Percentiles rank a stretch among this genome's conserved stretches.
Conservation (phyloP, 2,888 invertebrate species). For the Gymnocheta viridis region DNA sequence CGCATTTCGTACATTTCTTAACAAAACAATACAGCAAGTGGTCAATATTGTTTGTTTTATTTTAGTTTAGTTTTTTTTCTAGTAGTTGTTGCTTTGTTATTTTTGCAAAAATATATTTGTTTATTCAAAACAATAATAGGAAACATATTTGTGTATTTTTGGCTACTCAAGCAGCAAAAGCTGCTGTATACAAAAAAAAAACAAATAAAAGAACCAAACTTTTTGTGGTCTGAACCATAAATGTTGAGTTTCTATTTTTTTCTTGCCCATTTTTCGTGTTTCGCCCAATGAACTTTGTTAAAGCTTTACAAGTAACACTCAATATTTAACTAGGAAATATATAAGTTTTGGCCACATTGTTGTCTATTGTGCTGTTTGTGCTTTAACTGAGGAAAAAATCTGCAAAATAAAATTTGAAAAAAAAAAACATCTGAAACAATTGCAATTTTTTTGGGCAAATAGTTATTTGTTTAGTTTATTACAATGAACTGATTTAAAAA, state of each 20-base stretch:
- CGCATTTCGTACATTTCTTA: neutral
- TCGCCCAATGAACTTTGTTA: conserved; percentile 60
- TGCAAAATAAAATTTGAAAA: conserved; percentile 52
- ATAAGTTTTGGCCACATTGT: conserved; percentile 33
- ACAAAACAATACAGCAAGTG: conserved; percentile 68
- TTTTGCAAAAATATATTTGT: conserved; percentile 35
- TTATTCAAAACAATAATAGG: conserved; percentile 49
- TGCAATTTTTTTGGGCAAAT: conserved; percentile 46
- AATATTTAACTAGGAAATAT: conserved; percentile 62
- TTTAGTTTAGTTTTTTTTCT: neutral
- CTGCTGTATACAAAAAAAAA: conserved; percentile 52
- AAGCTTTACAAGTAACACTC: conserved; percentile 68
- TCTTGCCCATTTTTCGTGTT: conserved; percentile 10
- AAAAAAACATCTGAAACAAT: conserved; percentile 58
- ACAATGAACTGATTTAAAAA: conserved; percentile 54
- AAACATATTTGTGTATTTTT: conserved; percentile 63
- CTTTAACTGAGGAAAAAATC: conserved; percentile 16
- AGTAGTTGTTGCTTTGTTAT: conserved; percentile 36
- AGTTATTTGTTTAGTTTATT: conserved; percentile 59
- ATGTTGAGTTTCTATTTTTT: conserved; percentile 1
- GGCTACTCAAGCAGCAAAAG: conserved; percentile 69
- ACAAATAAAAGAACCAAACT: no score
- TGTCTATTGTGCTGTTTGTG: conserved; percentile 53
- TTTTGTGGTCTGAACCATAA: conserved; percentile 56
- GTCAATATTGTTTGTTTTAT: conserved; percentile 53